A percentile compares a stretch with the other conserved stretches of the same genome.
These are phyloP conservation scores for Eumacrocentrus americanus DNA, from an alignment of 2,888 invertebrate genomes.

Conservation along the genomic window DNA sequence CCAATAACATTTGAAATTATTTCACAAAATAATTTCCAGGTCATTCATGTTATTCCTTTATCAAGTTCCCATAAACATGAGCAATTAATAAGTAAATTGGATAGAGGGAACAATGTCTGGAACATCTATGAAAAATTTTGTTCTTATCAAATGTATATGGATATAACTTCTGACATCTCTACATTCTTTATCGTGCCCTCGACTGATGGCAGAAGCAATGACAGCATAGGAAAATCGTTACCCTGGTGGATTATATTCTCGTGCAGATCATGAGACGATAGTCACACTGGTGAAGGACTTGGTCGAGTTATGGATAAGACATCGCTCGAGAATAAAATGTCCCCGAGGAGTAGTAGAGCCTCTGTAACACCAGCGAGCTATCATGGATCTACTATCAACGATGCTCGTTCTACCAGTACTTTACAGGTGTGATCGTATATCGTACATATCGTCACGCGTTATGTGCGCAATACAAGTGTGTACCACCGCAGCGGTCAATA, in stretches of 20 bases:
- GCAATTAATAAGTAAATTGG: no score
- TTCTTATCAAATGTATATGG: no score
- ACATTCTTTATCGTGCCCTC: background rate
- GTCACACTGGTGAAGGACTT: background rate
- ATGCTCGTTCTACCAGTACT: background rate
- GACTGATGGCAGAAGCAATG: background rate
- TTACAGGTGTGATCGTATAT: background rate
- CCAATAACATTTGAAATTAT: no score
- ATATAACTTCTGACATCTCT: no score
- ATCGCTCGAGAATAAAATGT: slow-evolving; percentile 47
- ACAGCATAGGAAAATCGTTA: background rate
- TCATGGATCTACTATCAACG: background rate
- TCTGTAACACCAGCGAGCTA: background rate
- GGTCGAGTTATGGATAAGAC: slow-evolving; percentile 43
- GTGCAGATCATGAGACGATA: background rate
- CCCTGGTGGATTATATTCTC: background rate
- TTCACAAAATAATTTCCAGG: no score
- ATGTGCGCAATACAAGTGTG: background rate
- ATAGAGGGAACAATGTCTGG: no score
- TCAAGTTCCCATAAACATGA: no score
- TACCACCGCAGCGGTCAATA: slow-evolving; percentile 17
- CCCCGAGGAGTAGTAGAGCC: slow-evolving; percentile 41
- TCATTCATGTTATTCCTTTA: no score
- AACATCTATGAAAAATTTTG: no score
- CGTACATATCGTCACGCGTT: background rate